phyloP scores from a whole-genome alignment of 1,140 invertebrate genomes.

The Conus betulinus region DNA sequence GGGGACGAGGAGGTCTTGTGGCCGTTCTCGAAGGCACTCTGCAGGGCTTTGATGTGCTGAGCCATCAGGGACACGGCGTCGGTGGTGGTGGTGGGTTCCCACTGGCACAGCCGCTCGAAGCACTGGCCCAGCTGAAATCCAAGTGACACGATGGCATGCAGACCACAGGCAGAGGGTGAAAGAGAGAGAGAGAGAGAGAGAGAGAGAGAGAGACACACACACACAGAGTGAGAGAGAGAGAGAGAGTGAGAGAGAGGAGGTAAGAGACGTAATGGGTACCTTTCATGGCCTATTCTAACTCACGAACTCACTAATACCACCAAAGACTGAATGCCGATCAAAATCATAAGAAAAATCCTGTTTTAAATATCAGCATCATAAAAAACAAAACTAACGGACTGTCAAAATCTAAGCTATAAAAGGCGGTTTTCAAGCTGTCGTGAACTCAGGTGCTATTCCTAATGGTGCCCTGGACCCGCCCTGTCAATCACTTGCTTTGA shows the following conservation, averaged over 20 bases:
- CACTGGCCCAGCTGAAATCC: background rate
- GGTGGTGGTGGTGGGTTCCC: background rate
- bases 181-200: background rate
- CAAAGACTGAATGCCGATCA: too few species aligned
- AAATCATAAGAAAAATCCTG: too few species aligned
- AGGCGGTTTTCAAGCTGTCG: too few species aligned
- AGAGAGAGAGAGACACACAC: too few species aligned
- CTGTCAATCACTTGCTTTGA: too few species aligned
- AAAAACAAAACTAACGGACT: too few species aligned
- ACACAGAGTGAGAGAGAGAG: background rate
- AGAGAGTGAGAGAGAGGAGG: background rate
- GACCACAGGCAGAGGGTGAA: background rate
- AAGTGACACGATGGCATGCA: background rate
- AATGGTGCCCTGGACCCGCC: too few species aligned
- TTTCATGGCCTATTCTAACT: background rate
- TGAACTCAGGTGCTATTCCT: too few species aligned
- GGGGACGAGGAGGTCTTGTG: background rate
- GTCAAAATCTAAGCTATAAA: too few species aligned
- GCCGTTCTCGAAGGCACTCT: background rate
- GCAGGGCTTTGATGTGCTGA: background rate
- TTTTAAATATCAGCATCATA: too few species aligned
- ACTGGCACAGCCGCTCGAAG: slow-evolving; percentile 23
- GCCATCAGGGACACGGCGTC: background rate
- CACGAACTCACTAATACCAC: too few species aligned
- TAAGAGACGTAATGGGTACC: background rate